Evolutionary conservation across 1,140 invertebrate species (phyloP).

Genomic region (Heliconius congener): DNA sequence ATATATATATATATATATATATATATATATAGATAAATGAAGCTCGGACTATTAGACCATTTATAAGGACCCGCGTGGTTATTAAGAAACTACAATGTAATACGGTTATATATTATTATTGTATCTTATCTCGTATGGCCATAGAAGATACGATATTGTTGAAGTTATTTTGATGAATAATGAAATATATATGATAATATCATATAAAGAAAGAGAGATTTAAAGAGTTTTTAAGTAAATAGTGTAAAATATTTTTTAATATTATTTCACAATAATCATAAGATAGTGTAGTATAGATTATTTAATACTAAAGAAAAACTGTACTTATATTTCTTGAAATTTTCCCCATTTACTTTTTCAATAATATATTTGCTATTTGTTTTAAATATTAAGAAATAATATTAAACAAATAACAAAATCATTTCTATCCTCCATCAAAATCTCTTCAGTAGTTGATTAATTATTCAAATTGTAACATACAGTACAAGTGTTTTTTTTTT

Average conservation of each 20-base stretch:
- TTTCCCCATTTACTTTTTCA: too few relatives aligned
- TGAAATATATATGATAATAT: too few relatives aligned
- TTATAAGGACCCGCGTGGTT: background rate
- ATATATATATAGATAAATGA: constrained; percentile 38
- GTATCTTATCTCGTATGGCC: background rate
- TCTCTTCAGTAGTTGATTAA: background rate
- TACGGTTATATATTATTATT: background rate
- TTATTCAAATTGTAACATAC: background rate
- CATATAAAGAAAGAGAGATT: too few relatives aligned
- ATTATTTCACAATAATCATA: too few relatives aligned
- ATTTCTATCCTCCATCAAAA: background rate
- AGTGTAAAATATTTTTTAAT: too few relatives aligned
- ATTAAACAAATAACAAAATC: too few relatives aligned
- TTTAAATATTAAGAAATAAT: too few relatives aligned
- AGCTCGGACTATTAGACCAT: constrained; percentile 26
- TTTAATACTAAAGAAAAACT: too few relatives aligned
- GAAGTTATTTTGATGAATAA: background rate
- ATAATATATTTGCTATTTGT: too few relatives aligned
- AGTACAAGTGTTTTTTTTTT: background rate
- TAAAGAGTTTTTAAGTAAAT: too few relatives aligned
- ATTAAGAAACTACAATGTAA: background rate
- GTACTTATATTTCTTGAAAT: too few relatives aligned
- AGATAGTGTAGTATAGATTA: too few relatives aligned
- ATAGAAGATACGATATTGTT: background rate
- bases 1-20: constrained; percentile 18